A percentile compares a stretch with the other conserved stretches of the same genome.
These are phyloP conservation scores for Formica selysi DNA, from an alignment of 1,140 invertebrate species.

Conservation along the genomic window DNA sequence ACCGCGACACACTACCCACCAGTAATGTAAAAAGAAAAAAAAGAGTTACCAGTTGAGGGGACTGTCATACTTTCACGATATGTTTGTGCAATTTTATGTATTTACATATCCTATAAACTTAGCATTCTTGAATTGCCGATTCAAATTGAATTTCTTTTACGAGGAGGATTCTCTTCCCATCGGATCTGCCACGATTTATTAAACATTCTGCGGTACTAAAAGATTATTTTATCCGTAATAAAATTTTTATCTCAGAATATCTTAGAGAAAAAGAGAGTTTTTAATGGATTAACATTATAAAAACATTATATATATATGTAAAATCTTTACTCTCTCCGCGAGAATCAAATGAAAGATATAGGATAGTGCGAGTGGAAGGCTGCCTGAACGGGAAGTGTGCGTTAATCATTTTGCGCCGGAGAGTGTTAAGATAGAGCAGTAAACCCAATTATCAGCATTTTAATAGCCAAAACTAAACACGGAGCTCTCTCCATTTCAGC, in stretches of 20 bases:
- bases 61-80: slow-evolving; percentile 45
- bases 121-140: slow-evolving; percentile 4
- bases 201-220: background rate
- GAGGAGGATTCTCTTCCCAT: background rate
- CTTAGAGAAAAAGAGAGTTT: background rate
- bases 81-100: slow-evolving; percentile 30
- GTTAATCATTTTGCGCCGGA: slow-evolving; percentile 4
- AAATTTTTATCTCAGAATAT: slow-evolving; percentile 3
- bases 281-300: background rate
- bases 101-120: slow-evolving; percentile 14
- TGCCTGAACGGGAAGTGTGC: slow-evolving; percentile 18
- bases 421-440: background rate
- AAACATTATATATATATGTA: background rate
- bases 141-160: slow-evolving; percentile 4
- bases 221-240: background rate
- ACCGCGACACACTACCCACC: slow-evolving; percentile 26
- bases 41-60: slow-evolving; percentile 1
- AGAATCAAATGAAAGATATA: background rate
- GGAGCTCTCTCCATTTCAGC: background rate
- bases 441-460: slow-evolving; percentile 22
- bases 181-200: background rate
- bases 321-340: background rate
- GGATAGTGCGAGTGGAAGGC: background rate
- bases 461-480: background rate
- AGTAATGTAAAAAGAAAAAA: slow-evolving; percentile 7